phyloP scores from a whole-genome alignment of 2,113 vertebrate species.

The Peromyscus californicus region DNA sequence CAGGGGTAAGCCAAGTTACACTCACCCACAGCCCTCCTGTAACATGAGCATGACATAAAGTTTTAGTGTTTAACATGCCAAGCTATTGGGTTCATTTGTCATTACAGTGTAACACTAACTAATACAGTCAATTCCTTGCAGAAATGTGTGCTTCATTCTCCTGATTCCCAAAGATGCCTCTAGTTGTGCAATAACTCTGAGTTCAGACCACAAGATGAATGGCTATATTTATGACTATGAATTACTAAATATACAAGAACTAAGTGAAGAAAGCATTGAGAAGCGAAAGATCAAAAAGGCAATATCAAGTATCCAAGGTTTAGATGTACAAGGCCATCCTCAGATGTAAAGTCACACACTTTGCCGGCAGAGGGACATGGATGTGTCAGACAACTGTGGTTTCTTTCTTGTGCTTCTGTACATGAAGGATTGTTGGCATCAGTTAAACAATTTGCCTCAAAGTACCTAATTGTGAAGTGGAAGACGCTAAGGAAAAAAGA shows the following conservation, averaged over 20 bases:
- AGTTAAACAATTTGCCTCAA: neutral
- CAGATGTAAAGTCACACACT: neutral
- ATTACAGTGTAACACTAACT: neutral
- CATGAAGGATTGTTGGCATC: neutral
- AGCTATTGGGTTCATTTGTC: neutral
- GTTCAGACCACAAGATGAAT: neutral
- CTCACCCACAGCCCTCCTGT: neutral
- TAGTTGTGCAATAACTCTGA: neutral
- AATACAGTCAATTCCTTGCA: neutral
- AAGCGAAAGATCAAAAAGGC: neutral
- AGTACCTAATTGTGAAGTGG: slow-evolving; percentile 6
- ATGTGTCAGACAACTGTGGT: neutral
- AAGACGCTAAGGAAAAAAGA: neutral
- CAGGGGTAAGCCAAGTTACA: neutral
- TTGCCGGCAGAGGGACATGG: neutral
- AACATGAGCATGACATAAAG: neutral
- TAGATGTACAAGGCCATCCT: neutral
- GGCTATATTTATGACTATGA: neutral
- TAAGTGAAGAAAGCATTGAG: slow-evolving; percentile 25
- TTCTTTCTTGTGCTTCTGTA: slow-evolving; percentile 5
- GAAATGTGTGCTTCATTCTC: neutral
- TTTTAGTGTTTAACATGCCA: neutral
- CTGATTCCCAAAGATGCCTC: neutral
- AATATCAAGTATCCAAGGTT: neutral
- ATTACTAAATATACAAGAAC: slow-evolving; percentile 25